Conservation (phyloP, 2,797 vertebrate species). For the Ctenopoma multispine region DNA sequence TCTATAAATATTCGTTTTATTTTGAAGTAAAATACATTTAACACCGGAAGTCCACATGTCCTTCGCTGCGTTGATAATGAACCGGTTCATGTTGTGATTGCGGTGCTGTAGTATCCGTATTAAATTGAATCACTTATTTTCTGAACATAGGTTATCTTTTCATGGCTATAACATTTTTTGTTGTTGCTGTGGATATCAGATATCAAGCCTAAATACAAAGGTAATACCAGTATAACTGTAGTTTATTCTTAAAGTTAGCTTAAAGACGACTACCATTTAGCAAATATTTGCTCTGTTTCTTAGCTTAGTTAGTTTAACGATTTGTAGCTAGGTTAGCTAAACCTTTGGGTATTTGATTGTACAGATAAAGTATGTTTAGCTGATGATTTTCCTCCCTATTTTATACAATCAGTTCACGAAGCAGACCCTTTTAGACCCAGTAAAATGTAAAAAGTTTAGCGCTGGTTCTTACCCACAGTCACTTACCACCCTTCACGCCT, state of each 20-base stretch:
- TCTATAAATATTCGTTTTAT: slow-evolving; percentile 28
- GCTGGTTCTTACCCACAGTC: neutral
- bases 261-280: slow-evolving; percentile 42
- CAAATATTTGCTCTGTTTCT: slow-evolving; percentile 25
- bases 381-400: neutral
- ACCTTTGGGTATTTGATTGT: neutral
- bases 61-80: neutral
- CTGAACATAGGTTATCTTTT: neutral
- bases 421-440: neutral
- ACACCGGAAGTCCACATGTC: neutral
- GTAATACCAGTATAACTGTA: slow-evolving; percentile 37
- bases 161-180: neutral
- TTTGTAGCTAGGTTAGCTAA: neutral
- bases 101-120: neutral
- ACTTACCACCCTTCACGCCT: neutral
- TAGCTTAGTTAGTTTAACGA: neutral
- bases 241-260: slow-evolving; percentile 12
- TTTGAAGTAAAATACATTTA: slow-evolving; percentile 39
- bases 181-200: neutral
- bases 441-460: neutral
- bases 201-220: slow-evolving; percentile 29
- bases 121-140: neutral
- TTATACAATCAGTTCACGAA: neutral
- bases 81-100: slow-evolving; percentile 6
- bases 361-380: neutral